These are phyloP conservation scores for Phalera bucephala DNA, from an alignment of 2,888 invertebrate genomes.

Conservation along the genomic window DNA sequence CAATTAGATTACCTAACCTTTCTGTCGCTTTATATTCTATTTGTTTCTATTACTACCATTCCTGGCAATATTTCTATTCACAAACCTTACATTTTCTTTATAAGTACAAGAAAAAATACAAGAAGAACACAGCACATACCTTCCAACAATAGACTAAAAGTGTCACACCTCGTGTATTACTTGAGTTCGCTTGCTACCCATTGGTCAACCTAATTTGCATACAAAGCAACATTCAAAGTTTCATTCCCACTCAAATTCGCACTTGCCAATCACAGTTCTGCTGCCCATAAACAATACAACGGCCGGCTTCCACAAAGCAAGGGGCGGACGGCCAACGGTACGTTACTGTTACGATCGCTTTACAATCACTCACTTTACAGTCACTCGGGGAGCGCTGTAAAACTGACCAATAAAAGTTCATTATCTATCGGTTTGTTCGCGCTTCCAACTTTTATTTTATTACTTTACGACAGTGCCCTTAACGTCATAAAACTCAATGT, in stretches of 20 bases:
- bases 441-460: conserved; percentile 80
- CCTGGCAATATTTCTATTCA: too few relatives aligned
- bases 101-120: too few relatives aligned
- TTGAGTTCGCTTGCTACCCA: not conserved
- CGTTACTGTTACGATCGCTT: conserved; percentile 11
- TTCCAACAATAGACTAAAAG: too few relatives aligned
- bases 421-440: conserved; percentile 80
- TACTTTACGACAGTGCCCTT: conserved; percentile 60
- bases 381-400: conserved; percentile 73
- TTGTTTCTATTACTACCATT: too few relatives aligned
- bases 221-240: not conserved
- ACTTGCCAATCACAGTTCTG: conserved; percentile 42
- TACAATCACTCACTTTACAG: conserved; percentile 56
- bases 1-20: too few relatives aligned
- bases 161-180: too few relatives aligned
- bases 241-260: conserved; percentile 25
- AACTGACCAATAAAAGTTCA: conserved; percentile 83
- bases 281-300: conserved; percentile 31
- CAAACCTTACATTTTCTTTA: too few relatives aligned
- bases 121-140: too few relatives aligned
- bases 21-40: too few relatives aligned
- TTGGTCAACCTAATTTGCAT: conserved; percentile 1
- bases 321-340: conserved; percentile 28
- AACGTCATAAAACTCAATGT: conserved; percentile 58
- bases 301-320: conserved; percentile 18